These are phyloP conservation scores for Dromococcyx pavoninus DNA, from an alignment of 2,797 vertebrate genomes.

Conservation along the genomic window DNA sequence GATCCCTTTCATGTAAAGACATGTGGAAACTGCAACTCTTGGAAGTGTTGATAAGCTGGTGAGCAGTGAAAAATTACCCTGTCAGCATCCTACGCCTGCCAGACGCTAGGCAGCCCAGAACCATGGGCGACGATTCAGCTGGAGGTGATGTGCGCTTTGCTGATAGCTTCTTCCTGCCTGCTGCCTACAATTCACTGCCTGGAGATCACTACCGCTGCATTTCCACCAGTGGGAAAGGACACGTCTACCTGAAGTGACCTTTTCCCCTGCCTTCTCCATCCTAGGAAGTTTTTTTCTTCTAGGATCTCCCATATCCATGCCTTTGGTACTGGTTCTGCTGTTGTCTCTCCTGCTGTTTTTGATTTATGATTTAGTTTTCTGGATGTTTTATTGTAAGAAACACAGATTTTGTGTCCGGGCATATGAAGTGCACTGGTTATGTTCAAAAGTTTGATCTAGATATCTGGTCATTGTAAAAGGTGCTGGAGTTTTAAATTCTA, in stretches of 20 bases:
- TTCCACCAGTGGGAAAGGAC: background rate
- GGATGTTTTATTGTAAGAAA: background rate
- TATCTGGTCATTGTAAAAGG: background rate
- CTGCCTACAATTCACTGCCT: background rate
- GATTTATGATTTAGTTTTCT: background rate
- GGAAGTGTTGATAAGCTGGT: background rate
- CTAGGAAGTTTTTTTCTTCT: background rate
- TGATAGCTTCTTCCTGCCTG: too few relatives aligned
- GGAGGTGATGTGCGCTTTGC: rapidly evolving
- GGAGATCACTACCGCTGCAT: background rate
- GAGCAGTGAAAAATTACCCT: background rate
- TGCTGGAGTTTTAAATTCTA: background rate
- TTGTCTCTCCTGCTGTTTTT: background rate
- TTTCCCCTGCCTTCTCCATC: background rate
- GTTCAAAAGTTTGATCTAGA: background rate
- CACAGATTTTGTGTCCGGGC: background rate
- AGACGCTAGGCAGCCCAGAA: background rate
- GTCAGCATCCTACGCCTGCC: rapidly evolving
- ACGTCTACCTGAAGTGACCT: background rate
- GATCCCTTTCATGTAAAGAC: background rate
- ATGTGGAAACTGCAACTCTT: background rate
- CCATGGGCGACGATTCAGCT: background rate
- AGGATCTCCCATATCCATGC: background rate
- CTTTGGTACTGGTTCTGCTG: background rate
- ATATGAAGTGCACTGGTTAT: background rate